Evolutionary conservation across 2,888 invertebrate genomes (phyloP), one percentile per base, ranked within the genome.

Genomic region (Nymphalis urticae): DNA sequence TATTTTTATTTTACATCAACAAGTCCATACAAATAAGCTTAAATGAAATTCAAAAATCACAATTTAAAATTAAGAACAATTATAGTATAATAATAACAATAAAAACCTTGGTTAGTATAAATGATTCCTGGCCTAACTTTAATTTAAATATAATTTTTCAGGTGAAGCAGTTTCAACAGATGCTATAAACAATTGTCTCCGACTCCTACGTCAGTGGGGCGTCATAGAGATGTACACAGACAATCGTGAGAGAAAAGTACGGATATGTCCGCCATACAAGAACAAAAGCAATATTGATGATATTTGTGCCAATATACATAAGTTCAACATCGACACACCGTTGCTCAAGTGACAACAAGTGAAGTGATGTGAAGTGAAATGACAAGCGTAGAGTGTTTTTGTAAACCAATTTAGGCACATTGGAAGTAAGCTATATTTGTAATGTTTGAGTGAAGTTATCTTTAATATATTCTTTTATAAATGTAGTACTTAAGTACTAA

Each of bases 141-240:
- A 42, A 42, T 27, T 27, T 27, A n/a, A 48, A 48, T 62, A 27
- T 63, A 48, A 17, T 48, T 64, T 79, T 75, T 4, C 88, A 98
- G 98, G 96, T 75, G 98, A 98, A 88, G 97, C 97, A 80, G 95
- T 97, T 62, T 97, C 97, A 9, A 95, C 96, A 10, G 98, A 98
- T 84, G 96, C 97, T 0, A 95, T 98, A 63, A 95, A 95, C 81
- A 98, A 97, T 87, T 97, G 97, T 64, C 86, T 97, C 42, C 96
- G 97, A 75, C 87, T 98, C 1, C 95, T 96, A 51, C 95, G 97
- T 74, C 96, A 96, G 77, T 96, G 97, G 96, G 95, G 95, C 74
- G 95, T 97, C 16, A 80, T 98, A 48, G 96, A 97, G 48, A 82
- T 94, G 78, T 85, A 84, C 79, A 78, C 83, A 0, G 85, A 85